These are phyloP conservation scores for Quadriops clusia DNA, from an alignment of 2,888 invertebrate genomes.

Conservation along the genomic window DNA sequence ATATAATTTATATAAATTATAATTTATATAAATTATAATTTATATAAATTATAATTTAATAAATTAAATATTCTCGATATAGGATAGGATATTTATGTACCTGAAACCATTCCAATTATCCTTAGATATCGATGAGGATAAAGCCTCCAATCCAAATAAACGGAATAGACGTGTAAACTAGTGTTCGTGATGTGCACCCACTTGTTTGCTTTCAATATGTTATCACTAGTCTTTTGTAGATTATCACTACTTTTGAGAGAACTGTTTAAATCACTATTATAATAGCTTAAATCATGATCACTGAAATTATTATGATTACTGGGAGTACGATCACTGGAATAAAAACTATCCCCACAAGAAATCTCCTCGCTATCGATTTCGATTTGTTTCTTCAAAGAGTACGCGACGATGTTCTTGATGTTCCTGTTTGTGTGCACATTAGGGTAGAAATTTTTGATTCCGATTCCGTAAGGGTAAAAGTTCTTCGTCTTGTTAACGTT, in stretches of 20 bases:
- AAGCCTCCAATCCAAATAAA: conserved; percentile 13
- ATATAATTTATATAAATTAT: no score
- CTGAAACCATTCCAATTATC: conserved; percentile 28
- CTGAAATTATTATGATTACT: no score
- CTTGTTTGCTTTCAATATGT: conserved; percentile 6
- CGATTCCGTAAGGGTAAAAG: no score
- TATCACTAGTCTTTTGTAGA: background rate
- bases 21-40: no score
- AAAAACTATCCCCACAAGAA: conserved; percentile 31
- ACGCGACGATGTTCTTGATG: conserved; percentile 48
- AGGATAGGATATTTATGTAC: no score
- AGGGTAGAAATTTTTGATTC: conserved; percentile 1
- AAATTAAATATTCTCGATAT: no score
- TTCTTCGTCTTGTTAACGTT: no score
- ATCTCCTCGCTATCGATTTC: conserved; percentile 40
- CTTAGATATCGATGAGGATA: conserved; percentile 23
- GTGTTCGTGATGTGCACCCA: conserved; percentile 12
- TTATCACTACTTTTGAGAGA: background rate
- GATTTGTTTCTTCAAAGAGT: conserved; percentile 45
- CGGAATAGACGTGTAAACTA: conserved; percentile 12
- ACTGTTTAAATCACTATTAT: conserved; percentile 30
- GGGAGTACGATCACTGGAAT: no score
- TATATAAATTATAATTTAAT: no score
- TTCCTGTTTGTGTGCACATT: conserved; percentile 5
- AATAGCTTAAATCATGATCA: conserved; percentile 36